Evolutionary conservation across 2,113 vertebrate species (phyloP), one percentile per base, ranked within the genome.

Genomic region (Coptodon bakossiorum): DNA sequence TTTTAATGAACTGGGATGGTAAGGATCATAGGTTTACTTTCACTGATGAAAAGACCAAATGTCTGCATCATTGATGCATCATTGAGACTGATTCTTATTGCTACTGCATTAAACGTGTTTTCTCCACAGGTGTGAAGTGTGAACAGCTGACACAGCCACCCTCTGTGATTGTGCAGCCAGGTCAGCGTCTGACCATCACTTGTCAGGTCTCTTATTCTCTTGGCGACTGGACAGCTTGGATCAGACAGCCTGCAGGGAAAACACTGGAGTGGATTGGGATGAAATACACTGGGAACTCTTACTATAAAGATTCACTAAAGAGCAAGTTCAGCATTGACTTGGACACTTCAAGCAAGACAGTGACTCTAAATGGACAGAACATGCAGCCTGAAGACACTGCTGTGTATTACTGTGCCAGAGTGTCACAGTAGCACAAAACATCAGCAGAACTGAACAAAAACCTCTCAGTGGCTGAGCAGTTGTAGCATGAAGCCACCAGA

Each of bases 361-460:
- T 54, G 0, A 54, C 52, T 54, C 1, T 54, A 54, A 54, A 22
- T 12, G n/a, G n/a, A 54, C 52, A 53, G 52, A 53, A 22, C 6
- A 53, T 53, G 19, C 52, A 53, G 3, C 0, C 52, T 53, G 19
- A 53, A 53, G 19, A 53, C 52, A 6, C 5, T 11, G 52, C 52
- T 53, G 52, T 53, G 0, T 53, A 11, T 53, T 53, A 53, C 52
- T 53, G 52, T 53, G 52, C 2, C 52, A n/a, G 52, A 11, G 19
- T 0, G 1, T 0, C 52, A 54, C 9, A 54, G 52, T 54, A 54
- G 4, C 0, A 53, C 5, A 22, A 22, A 22, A 0, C 52, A 53
- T 53, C 5, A 53, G 0, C 9, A 53, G 0, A 3, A 9, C 5
- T 53, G 52, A 53, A 53, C 52, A 53, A 53, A 53, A 53, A 53